Evolutionary conservation across 2,113 vertebrate species (phyloP), one percentile per base, ranked within the genome.

Genomic region (Sakesphorus luctuosus): DNA sequence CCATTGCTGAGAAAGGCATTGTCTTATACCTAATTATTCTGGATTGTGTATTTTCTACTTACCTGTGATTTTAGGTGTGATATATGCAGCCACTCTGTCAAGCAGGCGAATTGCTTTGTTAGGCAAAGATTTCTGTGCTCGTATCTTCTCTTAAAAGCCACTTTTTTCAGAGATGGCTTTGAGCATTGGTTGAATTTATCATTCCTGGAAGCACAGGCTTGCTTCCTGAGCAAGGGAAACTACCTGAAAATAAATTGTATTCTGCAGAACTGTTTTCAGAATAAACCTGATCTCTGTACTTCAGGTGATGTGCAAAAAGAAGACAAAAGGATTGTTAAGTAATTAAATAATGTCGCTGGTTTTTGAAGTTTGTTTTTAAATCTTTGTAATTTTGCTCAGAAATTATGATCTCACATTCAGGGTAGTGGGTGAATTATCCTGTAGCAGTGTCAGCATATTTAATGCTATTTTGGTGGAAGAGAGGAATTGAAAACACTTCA

Each of bases 1-100:
- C 96, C 96, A 59, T 96, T 97, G 96, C 85, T 62, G 95, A 93
- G 95, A 88, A 87, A 97, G 97, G 98, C 98, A 96, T 76, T 94
- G 87, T 80, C 6, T 0, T 66, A 19, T 49, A 24, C 1, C 0
- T 84, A 90, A 78, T 96, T 89, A 86, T 66, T 67, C 83, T 88
- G 89, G 46, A 62, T 15, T 20, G 36, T 65, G 65, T 78, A 19
- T 87, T 90, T 94, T 38, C 28, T 86, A 75, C 40, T 91, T 55
- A 69, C 81, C 81, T 72, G 82, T 75, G 94, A 79, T 96, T 96
- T 87, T 69, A 71, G 89, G 84, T 66, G 28, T 80, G 92, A 89
- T 91, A 87, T 53, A 5, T 38, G 43, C 49, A 80, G 38, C 58
- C 31, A 9, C 46, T 92, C 75, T 36, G 33, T 90, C 84, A 59